These are phyloP conservation scores for Toxonevra muliebris DNA, from an alignment of 2,888 invertebrate species.

Conservation along the genomic window DNA sequence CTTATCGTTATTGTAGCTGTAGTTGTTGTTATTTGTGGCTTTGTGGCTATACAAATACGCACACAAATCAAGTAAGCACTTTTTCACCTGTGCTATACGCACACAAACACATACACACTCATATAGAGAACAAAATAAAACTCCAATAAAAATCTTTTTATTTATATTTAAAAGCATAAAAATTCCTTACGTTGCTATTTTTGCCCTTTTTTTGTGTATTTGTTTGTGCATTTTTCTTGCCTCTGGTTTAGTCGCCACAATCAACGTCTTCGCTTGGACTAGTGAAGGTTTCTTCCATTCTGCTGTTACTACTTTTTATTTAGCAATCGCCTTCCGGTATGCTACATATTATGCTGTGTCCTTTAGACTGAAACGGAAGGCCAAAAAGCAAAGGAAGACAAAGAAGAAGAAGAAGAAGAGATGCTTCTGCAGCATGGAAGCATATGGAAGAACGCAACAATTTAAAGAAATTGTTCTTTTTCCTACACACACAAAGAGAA, in stretches of 20 bases:
- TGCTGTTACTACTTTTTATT: not conserved
- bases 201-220: not conserved
- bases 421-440: not conserved
- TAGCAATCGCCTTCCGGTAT: too few species aligned
- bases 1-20: too few species aligned
- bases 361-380: slow-evolving; percentile 6
- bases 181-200: slow-evolving; percentile 6
- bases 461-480: too few species aligned
- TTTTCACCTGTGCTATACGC: too few species aligned
- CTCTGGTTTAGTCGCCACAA: not conserved
- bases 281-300: not conserved
- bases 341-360: not conserved
- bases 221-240: not conserved
- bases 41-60: too few species aligned
- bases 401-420: not conserved
- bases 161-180: not conserved
- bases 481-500: not conserved
- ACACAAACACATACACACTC: too few species aligned
- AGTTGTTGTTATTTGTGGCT: too few species aligned
- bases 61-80: too few species aligned
- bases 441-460: not conserved
- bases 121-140: not conserved
- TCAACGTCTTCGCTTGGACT: not conserved
- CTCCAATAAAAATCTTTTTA: slow-evolving; percentile 2
- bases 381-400: not conserved